Conservation (phyloP, 2,888 invertebrate genomes). For the Laspeyria flexula region DNA sequence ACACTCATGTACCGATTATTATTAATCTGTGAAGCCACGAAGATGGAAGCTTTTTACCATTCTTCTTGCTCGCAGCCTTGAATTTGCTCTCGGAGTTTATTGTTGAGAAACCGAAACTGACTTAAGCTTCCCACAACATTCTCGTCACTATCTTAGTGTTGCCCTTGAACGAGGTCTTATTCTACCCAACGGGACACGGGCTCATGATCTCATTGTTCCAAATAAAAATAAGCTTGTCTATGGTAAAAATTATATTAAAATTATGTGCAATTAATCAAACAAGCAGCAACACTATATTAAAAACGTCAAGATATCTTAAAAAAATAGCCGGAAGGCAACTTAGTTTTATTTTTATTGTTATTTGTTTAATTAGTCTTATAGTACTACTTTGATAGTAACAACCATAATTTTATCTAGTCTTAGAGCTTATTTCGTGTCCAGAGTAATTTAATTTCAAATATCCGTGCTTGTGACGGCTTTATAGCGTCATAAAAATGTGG, state of each 20-base stretch:
- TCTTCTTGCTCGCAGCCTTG: too few species aligned
- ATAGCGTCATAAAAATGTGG: constrained; percentile 78
- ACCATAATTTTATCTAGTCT: constrained; percentile 79
- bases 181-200: constrained; percentile 6
- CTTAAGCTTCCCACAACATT: too few species aligned
- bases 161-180: constrained; percentile 22
- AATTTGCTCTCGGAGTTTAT: too few species aligned
- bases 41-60: too few species aligned
- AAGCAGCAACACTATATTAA: constrained; percentile 80
- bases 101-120: too few species aligned
- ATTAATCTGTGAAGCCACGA: too few species aligned
- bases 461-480: constrained; percentile 66
- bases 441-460: constrained; percentile 63
- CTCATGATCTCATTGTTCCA: constrained; percentile 41
- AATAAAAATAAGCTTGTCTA: constrained; percentile 54
- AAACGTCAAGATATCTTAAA: constrained; percentile 78
- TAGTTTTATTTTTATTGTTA: constrained; percentile 81
- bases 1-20: too few species aligned
- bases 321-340: constrained; percentile 78
- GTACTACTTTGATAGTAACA: constrained; percentile 59
- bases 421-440: constrained; percentile 56
- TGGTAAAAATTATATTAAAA: constrained; percentile 64
- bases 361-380: constrained; percentile 71
- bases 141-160: constrained; percentile 18
- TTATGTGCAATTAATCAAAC: constrained; percentile 78